Base-by-base conservation (phyloP, 1,140 invertebrate genomes). In the Physella acuta region DNA sequence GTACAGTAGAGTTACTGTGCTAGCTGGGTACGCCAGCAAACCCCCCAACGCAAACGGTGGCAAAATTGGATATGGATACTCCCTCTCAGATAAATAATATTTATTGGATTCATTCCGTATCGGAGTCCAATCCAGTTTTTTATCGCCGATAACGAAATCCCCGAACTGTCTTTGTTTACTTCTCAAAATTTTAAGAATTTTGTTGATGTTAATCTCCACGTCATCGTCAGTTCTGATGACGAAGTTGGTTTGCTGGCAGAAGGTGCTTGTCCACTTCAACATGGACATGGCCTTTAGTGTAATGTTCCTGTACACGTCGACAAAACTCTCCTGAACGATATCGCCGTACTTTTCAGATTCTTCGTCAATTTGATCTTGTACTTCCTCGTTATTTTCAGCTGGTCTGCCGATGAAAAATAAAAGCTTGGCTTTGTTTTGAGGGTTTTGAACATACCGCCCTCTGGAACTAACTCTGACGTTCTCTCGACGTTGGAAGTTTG, bases 231-330 rank as follows among this genome's bases (percentile, higher is more conserved):
- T 78, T 75, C 88, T 87, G 49, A 88, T 71, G 28, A 86, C 71
- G 73, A 78, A 86, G 70, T 59, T 74, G 2, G 90, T 91, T 73
- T 87, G 86, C 72, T 75, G 75, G 80, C 85, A 89, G 83, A 90
- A 88, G 79, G 90, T 89, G 5, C 88, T 87, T 55, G 90, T 88
- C 90, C 92, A 95, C 79, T 92, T 92, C 24, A 94, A 87, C 4
- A 88, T 89, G 89, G 92, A 92, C 2, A 92, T 89, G 82, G 93
- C 91, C 82, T 95, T 94, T 74, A 93, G 92, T 1, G 92, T 93
- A 83, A 94, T 88, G 84, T 94, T 95, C 72, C 89, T 87, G 78
- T 94, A 94, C 34, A 87, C 87, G 84, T 94, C 93, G 16, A 87
- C 68, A 81, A 93, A 94, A 73, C 88, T 90, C 26, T 92, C 92